Conservation (phyloP, 92 coral and sea anemone species). For the Epizoanthus fatuus region DNA sequence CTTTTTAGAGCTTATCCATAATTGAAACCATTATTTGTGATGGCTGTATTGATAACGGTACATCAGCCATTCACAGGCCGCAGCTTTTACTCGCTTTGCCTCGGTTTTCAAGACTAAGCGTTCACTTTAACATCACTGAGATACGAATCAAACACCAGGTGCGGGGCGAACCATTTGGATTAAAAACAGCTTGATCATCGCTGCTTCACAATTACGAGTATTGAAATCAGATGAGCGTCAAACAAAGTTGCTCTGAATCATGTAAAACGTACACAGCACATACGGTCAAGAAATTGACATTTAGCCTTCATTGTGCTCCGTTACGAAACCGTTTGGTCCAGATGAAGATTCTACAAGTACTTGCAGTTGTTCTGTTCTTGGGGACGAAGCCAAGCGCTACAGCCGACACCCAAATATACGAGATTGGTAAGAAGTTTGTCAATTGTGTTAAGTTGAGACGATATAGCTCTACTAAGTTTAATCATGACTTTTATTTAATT, state of each 20-base stretch:
- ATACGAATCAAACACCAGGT: not conserved
- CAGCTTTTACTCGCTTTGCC: not conserved
- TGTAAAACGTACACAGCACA: too few species aligned
- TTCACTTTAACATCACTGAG: not conserved
- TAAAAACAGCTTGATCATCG: not conserved
- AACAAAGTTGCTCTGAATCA: not conserved
- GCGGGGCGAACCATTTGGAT: not conserved
- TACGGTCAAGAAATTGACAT: not conserved
- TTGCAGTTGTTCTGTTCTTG: not conserved
- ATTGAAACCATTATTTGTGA: conserved; percentile 14
- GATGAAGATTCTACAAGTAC: not conserved
- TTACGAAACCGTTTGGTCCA: not conserved
- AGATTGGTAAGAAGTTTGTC: not conserved
- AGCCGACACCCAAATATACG: not conserved
- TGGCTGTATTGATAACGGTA: not conserved
- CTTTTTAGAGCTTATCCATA: not conserved
- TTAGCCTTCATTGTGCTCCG: not conserved
- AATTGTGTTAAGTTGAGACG: not conserved
- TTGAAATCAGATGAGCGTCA: too few species aligned
- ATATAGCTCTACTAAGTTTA: not conserved
- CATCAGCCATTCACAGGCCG: not conserved
- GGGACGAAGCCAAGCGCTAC: too few species aligned
- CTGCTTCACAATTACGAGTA: not conserved
- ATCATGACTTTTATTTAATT: not conserved
- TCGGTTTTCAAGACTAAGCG: not conserved